Percentiles rank a stretch among this genome's conserved stretches.
Evolutionary conservation across 2,113 vertebrate genomes (phyloP).

Genomic region (Sprattus sprattus): DNA sequence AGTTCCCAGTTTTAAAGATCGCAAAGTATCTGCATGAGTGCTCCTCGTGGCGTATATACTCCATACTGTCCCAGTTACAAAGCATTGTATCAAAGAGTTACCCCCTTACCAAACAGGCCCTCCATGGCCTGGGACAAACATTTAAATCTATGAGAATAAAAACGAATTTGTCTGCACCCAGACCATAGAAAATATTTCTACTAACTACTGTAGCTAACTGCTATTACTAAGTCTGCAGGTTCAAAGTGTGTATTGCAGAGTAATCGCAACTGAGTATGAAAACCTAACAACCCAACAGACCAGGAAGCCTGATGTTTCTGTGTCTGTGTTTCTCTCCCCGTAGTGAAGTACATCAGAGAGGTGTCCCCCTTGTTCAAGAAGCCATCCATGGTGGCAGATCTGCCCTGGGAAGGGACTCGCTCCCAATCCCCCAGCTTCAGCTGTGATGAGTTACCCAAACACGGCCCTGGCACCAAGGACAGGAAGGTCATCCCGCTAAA

Average conservation of each 20-base stretch:
- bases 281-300: background rate
- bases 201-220: too few relatives aligned
- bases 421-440: slow-evolving; percentile 84
- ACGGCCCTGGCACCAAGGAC: slow-evolving; percentile 75
- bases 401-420: slow-evolving; percentile 83
- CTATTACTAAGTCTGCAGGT: too few relatives aligned
- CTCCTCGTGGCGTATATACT: background rate
- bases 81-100: background rate
- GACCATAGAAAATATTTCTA: background rate
- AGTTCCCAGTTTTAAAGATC: background rate
- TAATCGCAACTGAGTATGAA: background rate
- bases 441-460: slow-evolving; percentile 86
- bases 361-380: slow-evolving; percentile 96
- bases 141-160: background rate
- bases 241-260: too few relatives aligned
- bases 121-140: background rate
- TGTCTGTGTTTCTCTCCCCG: slow-evolving; percentile 13
- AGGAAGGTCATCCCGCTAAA: slow-evolving; percentile 89
- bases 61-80: background rate
- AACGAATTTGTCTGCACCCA: background rate
- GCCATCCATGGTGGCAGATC: slow-evolving; percentile 84
- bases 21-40: background rate
- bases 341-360: slow-evolving; percentile 95
- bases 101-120: background rate
- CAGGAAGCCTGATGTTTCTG: background rate